phyloP scores from a whole-genome alignment of 1,140 invertebrate genomes.

The Camponotus vicinus region DNA sequence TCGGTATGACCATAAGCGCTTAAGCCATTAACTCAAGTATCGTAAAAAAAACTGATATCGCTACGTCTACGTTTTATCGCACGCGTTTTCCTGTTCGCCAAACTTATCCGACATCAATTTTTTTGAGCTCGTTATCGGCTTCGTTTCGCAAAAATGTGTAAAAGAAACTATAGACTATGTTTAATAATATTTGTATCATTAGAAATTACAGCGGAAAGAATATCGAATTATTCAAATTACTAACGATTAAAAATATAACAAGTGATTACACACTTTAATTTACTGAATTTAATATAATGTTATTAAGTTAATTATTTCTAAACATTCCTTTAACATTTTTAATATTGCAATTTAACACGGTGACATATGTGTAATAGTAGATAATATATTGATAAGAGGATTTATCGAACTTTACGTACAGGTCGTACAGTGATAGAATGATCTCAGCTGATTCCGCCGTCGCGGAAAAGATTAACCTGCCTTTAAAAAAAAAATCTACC shows the following conservation, averaged over 20 bases:
- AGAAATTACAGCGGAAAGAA: not conserved
- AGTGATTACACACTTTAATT: not conserved
- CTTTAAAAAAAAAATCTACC: not conserved
- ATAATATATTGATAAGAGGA: not conserved
- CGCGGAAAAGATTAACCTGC: slow-evolving; percentile 11
- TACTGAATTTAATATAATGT: not conserved
- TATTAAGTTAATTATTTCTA: not conserved
- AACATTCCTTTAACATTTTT: not conserved
- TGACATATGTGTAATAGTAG: not conserved
- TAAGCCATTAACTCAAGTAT: slow-evolving; percentile 36
- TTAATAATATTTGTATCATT: not conserved
- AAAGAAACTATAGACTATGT: not conserved
- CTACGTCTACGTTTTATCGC: slow-evolving; percentile 11
- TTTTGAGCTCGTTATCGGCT: not conserved
- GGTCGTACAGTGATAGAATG: not conserved
- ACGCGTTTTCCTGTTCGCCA: not conserved
- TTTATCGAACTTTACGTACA: not conserved
- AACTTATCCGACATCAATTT: slow-evolving; percentile 41
- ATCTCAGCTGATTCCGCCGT: not conserved
- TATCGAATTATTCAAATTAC: not conserved
- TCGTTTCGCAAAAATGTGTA: not conserved
- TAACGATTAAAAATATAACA: not conserved
- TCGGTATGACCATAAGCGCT: slow-evolving; percentile 24
- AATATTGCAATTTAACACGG: not conserved
- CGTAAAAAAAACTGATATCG: slow-evolving; percentile 19